Evolutionary conservation across 2,888 invertebrate genomes (phyloP).

Genomic region (Psylliodes chrysocephalus): DNA sequence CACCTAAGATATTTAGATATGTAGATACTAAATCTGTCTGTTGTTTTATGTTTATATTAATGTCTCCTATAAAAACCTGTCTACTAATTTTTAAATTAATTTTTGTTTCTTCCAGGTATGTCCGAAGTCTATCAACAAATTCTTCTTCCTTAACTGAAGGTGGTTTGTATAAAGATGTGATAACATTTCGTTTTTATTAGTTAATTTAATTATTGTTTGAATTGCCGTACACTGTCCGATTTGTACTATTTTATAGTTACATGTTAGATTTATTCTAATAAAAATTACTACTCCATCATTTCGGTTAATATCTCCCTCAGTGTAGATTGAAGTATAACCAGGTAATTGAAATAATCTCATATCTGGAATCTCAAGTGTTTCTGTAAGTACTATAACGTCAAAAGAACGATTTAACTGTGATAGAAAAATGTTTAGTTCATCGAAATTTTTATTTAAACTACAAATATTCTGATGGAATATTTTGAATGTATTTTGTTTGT

Average conservation of each 20-base stretch:
- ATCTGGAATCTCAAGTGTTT: neutral
- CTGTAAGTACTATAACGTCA: slow-evolving; percentile 7
- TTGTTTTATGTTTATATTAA: neutral
- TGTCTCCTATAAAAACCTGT: neutral
- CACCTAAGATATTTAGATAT: neutral
- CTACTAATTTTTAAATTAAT: neutral
- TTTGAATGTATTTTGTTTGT: neutral
- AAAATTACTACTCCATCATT: slow-evolving; percentile 14
- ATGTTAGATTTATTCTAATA: neutral
- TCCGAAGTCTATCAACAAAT: neutral
- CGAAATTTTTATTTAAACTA: slow-evolving; percentile 14
- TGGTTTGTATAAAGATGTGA: neutral
- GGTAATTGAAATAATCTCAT: neutral
- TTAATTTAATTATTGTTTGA: too few relatives aligned
- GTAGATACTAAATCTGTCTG: too few relatives aligned
- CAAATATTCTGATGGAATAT: slow-evolving; percentile 13
- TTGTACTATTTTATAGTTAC: neutral
- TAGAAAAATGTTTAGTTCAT: slow-evolving; percentile 22
- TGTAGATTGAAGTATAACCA: slow-evolving; percentile 1
- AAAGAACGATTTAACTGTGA: neutral
- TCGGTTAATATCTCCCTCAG: slow-evolving; percentile 5
- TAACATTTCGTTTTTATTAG: too few relatives aligned
- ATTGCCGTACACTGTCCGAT: neutral
- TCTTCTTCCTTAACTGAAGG: neutral
- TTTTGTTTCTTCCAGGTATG: slow-evolving; percentile 3